Evolutionary conservation across 2,797 vertebrate species (phyloP).

Genomic region (Linurgus olivaceus): DNA sequence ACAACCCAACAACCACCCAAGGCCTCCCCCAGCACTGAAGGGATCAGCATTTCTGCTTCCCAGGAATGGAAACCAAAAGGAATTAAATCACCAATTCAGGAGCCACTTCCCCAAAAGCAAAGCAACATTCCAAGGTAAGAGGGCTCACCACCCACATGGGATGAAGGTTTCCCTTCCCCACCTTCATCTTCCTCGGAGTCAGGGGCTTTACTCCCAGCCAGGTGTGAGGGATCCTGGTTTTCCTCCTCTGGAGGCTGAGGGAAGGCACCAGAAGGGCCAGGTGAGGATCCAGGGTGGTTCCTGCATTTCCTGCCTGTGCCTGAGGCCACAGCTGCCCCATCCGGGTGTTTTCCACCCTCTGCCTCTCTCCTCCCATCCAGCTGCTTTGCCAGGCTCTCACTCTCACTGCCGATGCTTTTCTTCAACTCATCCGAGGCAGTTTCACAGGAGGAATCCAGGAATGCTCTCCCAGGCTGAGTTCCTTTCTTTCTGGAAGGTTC

Average conservation of each 20-base stretch:
- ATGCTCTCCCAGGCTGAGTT: accelerated
- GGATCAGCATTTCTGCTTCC: neutral
- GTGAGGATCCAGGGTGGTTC: neutral
- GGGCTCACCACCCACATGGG: accelerated
- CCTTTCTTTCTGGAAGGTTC: neutral
- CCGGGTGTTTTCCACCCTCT: accelerated
- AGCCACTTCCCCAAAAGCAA: neutral
- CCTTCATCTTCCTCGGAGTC: constrained; percentile 59
- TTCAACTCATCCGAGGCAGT: neutral
- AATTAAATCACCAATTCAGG: neutral
- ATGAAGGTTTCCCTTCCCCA: neutral
- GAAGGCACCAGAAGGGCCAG: neutral
- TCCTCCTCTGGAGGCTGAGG: neutral
- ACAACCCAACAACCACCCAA: accelerated
- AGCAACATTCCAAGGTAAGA: no score
- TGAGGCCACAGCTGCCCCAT: accelerated
- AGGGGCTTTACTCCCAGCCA: neutral
- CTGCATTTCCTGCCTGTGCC: neutral
- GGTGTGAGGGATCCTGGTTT: accelerated
- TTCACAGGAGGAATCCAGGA: neutral
- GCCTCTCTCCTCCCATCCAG: neutral
- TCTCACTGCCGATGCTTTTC: neutral
- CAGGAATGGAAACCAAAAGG: neutral
- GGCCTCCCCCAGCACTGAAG: neutral
- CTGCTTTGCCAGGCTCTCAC: neutral